Base-by-base conservation (phyloP, 2,888 invertebrate species). In the Drosophila fulvimacula region DNA sequence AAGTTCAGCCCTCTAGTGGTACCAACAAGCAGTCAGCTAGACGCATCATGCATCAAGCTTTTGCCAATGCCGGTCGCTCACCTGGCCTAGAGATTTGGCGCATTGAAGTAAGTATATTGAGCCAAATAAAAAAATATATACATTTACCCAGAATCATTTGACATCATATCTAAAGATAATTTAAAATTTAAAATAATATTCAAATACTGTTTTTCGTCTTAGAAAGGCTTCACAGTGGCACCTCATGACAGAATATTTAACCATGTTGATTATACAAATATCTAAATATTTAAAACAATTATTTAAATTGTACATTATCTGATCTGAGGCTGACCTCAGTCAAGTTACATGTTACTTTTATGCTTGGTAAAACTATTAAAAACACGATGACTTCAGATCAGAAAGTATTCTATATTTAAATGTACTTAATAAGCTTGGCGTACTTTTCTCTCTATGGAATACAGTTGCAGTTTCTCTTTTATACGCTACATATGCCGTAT, bases 71-170 rank as follows among this genome's bases (percentile, higher is more conserved):
- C 51, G 97, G 97, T 1, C 93, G 94, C 88, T 92, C 93, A 52
- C 94, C 95, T 7, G 97, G 97, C 0, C 82, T 96, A 0, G 95
- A 96, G 92, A 94, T 96, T 81, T 97, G 96, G 96, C 94, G 97
- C 90, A 95, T 97, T 70, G 96, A 97, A 94, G 97, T 96, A 91
- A 93, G 57, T 57, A 36, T 15, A 30, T 17, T 1, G 2, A 46
- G 10, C 7, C 24, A 38, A 11, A 10, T 4, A 32, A 2, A 7
- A 19, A 30, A 7, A 19, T 32, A 19, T 6, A 36, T 36, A 36
- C 6, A n/a, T 36, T 15, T 36, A n/a, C 13, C 15, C 19, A 13
- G 9, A 11, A 30, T 30, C 15, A 36, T 15, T 36, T 1, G 15
- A 15, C 15, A 7, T n/a, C 36, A 32, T 15, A 36, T 0, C 7